Evolutionary conservation across 2,113 vertebrate genomes (phyloP).

Genomic region (Calyptomena viridis): DNA sequence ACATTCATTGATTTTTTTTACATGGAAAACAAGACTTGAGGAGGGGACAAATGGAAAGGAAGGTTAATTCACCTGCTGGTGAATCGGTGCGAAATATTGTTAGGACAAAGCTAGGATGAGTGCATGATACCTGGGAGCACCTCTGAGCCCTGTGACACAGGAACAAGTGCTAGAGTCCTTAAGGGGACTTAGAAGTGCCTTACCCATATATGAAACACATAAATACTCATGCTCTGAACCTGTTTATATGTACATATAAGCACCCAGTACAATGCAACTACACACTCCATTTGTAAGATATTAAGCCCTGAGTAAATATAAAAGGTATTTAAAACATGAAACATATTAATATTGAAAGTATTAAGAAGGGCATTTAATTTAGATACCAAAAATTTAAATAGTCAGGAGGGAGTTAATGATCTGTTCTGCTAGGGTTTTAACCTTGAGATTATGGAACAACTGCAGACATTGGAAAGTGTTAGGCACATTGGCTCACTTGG

Average conservation of each 20-base stretch:
- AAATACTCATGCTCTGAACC: neutral
- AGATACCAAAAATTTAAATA: neutral
- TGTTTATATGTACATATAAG: neutral
- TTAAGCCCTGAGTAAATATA: neutral
- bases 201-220: rapidly evolving
- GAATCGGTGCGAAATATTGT: neutral
- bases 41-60: neutral
- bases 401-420: conserved; percentile 34
- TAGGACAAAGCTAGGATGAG: neutral
- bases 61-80: neutral
- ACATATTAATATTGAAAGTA: neutral
- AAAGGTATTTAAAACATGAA: neutral
- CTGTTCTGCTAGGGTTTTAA: neutral
- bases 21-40: neutral
- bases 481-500: conserved; percentile 25
- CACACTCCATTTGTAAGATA: neutral
- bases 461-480: conserved; percentile 51
- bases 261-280: neutral
- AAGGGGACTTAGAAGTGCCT: neutral
- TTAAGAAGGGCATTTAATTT: neutral
- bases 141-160: neutral
- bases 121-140: neutral
- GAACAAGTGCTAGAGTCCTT: neutral
- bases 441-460: conserved; percentile 49
- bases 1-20: neutral